Evolutionary conservation across 2,797 vertebrate genomes (phyloP), one percentile per base, ranked within the genome.

Genomic region (Enteromius paludinosus): DNA sequence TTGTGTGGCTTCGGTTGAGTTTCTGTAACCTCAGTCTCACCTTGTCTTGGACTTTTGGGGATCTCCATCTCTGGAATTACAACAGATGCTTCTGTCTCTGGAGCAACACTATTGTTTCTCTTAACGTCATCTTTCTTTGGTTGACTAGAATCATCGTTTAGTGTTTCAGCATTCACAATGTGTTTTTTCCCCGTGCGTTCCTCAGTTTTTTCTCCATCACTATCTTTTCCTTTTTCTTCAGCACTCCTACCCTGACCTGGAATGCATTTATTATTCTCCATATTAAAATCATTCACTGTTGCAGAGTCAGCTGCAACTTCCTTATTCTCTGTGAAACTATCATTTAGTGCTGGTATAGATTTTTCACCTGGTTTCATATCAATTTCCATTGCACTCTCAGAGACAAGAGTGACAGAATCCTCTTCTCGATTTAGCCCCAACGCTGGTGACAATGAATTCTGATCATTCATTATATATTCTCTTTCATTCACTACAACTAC

Each of bases 341-440:
- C 14, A 59, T 43, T 56, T n/a, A 84, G 71, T 68, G 17, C 52
- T 77, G 61, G 45, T 10, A 83, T 75, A 65, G 62, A 87, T 79
- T 38, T 87, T 61, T 79, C 68, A 10, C 33, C 75, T 76, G 20
- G 35, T 89, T 91, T 87, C 78, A 87, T 83, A 84, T 89, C 90
- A 88, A 1, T 64, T 59, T 41, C 71, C 43, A 87, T 82, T 88
- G 88, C 71, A 86, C 65, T 85, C 7, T 87, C 82, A 28, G 84
- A 20, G 12, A 68, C 20, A 28, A 41, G 5, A 69, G 64, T 20
- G n/a, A 81, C 52, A 0, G 38, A 69, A 61, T 69, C 52, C 38
- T 5, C n/a, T 23, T 73, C 38, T 49, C 87, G 87, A 41, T 70
- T 87, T 89, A 90, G 84, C 83, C 89, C 84, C 69, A 82, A 73